Evolutionary conservation across 2,888 invertebrate genomes (phyloP), one percentile per base, ranked within the genome.

Genomic region (Coenonympha glycerion): DNA sequence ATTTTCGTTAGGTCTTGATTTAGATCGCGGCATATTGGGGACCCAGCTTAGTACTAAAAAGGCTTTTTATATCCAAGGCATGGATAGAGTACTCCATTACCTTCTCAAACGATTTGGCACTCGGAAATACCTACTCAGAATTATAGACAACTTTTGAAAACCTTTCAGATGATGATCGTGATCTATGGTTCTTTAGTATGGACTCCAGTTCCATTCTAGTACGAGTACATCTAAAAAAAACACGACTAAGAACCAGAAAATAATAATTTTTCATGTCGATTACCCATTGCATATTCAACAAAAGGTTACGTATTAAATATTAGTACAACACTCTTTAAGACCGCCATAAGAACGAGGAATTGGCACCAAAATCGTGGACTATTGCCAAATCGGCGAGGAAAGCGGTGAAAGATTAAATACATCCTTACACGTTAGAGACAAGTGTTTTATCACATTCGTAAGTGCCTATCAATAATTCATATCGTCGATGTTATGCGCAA

Each of bases 391-490:
- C 56, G 49, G 52, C 55, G 49, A 15, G 59, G 58, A 57, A 67
- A 74, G 69, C 65, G 61, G 65, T 61, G 58, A 62, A 60, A 68
- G 68, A 75, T 75, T 79, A 73, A 72, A 67, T 63, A 65, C 65
- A 65, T 62, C 74, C 76, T 70, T 77, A 79, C 76, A 72, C 63
- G 71, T 69, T 63, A 66, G 70, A 73, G 75, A 83, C 84, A 82
- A 76, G 77, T 83, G 83, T 83, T 77, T 77, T 77, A 78, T 80
- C 79, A 76, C 76, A 76, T 82, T 79, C 67, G 79, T 79, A 76
- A 74, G 74, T 68, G 65, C 64, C 60, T 78, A 84, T 86, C 79
- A 84, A 85, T 87, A 79, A 86, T 87, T 85, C 85, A 86, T 82
- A 78, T 71, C 71, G 64, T 34, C 63, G 68, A 71, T 78, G 72